Evolutionary conservation across 2,888 invertebrate genomes (phyloP), one percentile per base, ranked within the genome.

Genomic region (Azorinus chamasolen): DNA sequence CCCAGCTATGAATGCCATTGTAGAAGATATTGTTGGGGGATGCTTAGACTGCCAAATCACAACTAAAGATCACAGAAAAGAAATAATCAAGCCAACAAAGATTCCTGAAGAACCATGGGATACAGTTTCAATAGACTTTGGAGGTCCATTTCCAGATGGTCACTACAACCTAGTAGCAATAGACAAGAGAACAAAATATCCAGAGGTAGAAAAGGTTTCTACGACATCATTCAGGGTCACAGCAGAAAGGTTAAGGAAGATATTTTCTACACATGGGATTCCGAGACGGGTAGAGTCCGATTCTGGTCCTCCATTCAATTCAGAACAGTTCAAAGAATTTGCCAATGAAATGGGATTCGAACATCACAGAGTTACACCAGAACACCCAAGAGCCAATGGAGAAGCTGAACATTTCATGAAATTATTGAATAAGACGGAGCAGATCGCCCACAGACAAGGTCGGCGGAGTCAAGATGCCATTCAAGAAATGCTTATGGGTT

Each of bases 281-380:
- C 72, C 76, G 20, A 27, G 24, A 41, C 50, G 16, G 32, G 10
- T 69, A 25, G 41, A 64, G 45, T 55, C 24, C 25, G 74, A 75
- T 51, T 72, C 68, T 65, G 77, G 74, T 37, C 69, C 77, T 12
- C 77, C 80, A 39, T 78, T 79, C 37, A 64, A 59, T 20, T 72
- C 61, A 1, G 18, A 45, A 45, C 73, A 72, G 6, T 77, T 79
- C 48, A 39, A 22, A 14, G 37, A 59, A 14, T 79, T 76, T 66
- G 63, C 69, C 16, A 76, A n/a, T n/a, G n/a, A n/a, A n/a, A n/a
- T n/a, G n/a, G n/a, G n/a, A n/a, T n/a, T n/a, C n/a, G n/a, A n/a
- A n/a, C n/a, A n/a, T n/a, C n/a, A n/a, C n/a, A n/a, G n/a, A n/a
- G n/a, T n/a, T n/a, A n/a, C n/a, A n/a, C n/a, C n/a, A n/a, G n/a